A percentile compares a stretch with the other conserved stretches of the same genome.
Evolutionary conservation across 2,888 invertebrate genomes (phyloP).

Genomic region (Cephus pulcher): DNA sequence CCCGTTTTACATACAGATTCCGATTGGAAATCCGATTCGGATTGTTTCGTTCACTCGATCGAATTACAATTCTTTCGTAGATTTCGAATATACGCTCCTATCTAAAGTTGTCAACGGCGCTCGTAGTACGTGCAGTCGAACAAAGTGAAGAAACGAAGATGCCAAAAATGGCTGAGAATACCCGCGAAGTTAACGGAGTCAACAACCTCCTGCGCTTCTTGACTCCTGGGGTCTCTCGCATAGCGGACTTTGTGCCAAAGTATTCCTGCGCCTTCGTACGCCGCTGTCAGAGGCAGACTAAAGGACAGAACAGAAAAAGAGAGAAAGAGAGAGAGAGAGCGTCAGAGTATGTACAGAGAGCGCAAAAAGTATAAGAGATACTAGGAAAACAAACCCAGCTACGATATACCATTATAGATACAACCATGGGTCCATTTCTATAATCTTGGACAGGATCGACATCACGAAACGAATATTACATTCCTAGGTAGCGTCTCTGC

Average conservation of each 20-base stretch:
- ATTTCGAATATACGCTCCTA: background rate
- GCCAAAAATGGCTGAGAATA: background rate
- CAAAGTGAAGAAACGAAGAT: background rate
- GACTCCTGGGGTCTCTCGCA: constrained; percentile 20
- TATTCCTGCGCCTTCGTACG: constrained; percentile 31
- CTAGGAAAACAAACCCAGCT: background rate
- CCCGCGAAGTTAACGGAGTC: constrained; percentile 25
- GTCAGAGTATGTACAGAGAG: background rate
- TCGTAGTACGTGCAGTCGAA: background rate
- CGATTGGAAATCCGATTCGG: background rate
- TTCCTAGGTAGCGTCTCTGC: background rate
- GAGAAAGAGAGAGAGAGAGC: background rate
- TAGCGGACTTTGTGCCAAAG: constrained; percentile 36
- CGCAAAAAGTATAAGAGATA: background rate
- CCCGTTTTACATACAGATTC: background rate
- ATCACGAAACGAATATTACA: background rate
- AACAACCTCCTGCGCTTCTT: constrained; percentile 32
- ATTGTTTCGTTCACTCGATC: background rate
- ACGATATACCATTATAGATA: background rate
- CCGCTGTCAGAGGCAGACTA: background rate
- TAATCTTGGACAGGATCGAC: background rate
- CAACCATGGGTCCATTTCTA: background rate
- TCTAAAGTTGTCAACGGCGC: background rate
- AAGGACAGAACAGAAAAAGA: background rate
- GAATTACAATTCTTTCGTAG: background rate